These are phyloP conservation scores for roundworm (Caenorhabditis elegans) DNA, from an alignment of 1,140 invertebrate genomes.

Conservation along the genomic window WBcel235 BX284604.4:17481501-17482000, in stretches of 20 bases:
- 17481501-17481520: slow-evolving; percentile 67
- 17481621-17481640: slow-evolving; percentile 63
- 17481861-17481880: neutral
- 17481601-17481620: neutral
- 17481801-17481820: slow-evolving; percentile 37
- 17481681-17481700: slow-evolving; percentile 72
- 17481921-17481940: neutral
- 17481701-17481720: slow-evolving; percentile 60
- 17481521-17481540: slow-evolving; percentile 71
- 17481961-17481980: neutral
- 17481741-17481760: neutral
- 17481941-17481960: neutral
- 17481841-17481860: neutral
- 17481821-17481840: neutral
- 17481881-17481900: neutral
- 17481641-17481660: slow-evolving; percentile 72
- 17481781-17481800: neutral
- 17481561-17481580: slow-evolving; percentile 70
- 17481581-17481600: slow-evolving; percentile 68
- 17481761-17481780: slow-evolving; percentile 51
- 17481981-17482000: neutral
- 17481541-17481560: slow-evolving; percentile 73
- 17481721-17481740: slow-evolving; percentile 3
- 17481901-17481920: neutral
- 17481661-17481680: slow-evolving; percentile 73